Evolutionary conservation across 2,113 vertebrate genomes (phyloP).

Genomic region (Brachirus orientalis): DNA sequence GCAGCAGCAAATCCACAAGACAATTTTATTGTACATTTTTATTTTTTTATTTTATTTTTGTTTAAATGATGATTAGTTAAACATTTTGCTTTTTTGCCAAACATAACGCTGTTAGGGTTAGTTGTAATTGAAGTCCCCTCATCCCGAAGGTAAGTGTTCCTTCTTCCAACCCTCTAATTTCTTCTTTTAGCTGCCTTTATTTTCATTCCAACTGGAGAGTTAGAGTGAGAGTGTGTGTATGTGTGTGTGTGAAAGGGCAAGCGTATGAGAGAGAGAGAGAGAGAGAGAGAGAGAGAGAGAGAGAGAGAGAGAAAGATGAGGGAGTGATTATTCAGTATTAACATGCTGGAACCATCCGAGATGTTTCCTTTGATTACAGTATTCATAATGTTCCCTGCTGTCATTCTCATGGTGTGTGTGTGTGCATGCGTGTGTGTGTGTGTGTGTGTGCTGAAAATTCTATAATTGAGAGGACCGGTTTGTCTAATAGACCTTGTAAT

Average conservation of each 20-base stretch:
- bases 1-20: conserved; percentile 63
- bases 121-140: conserved; percentile 78
- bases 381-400: conserved; percentile 68
- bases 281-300: not conserved
- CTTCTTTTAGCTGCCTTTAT: conserved; percentile 78
- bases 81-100: conserved; percentile 61
- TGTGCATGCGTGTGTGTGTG: conserved; percentile 11
- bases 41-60: conserved; percentile 66
- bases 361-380: conserved; percentile 75
- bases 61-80: conserved; percentile 68
- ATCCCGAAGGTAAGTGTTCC: conserved; percentile 59
- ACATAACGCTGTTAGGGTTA: conserved; percentile 64
- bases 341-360: conserved; percentile 62
- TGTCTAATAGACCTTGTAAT: not conserved
- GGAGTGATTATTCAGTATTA: conserved; percentile 80
- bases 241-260: conserved; percentile 1
- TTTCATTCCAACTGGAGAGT: conserved; percentile 64
- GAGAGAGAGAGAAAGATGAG: conserved; percentile 36
- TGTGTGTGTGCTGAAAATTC: not conserved
- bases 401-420: conserved; percentile 47
- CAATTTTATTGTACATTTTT: too few relatives aligned
- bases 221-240: conserved; percentile 19
- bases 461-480: not conserved
- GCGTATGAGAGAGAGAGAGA: conserved; percentile 10
- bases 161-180: conserved; percentile 74